Evolutionary conservation across 1,140 invertebrate species (phyloP).

Genomic region (Vanessa tameamea): DNA sequence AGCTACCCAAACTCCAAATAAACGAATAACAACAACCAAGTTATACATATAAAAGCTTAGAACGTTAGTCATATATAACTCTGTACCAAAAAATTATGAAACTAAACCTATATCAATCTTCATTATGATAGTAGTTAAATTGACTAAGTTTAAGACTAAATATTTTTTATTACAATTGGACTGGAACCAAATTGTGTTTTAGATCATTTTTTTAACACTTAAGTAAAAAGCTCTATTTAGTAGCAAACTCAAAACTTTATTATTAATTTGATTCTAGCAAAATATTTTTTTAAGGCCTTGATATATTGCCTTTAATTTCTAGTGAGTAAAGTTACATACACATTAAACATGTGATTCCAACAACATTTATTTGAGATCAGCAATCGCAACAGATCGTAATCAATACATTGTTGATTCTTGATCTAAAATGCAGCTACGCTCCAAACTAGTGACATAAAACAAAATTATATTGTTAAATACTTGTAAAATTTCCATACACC

Average conservation of each 20-base stretch:
- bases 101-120: slow-evolving; percentile 63
- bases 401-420: slow-evolving; percentile 3
- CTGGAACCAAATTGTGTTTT: slow-evolving; percentile 59
- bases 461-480: slow-evolving; percentile 40
- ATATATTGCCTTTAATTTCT: slow-evolving; percentile 49
- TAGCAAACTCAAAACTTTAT: slow-evolving; percentile 54
- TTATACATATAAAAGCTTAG: slow-evolving; percentile 68
- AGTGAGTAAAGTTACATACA: slow-evolving; percentile 30
- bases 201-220: slow-evolving; percentile 59
- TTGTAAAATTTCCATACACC: slow-evolving; percentile 47
- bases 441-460: slow-evolving; percentile 37
- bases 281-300: slow-evolving; percentile 55
- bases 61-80: slow-evolving; percentile 52
- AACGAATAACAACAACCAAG: slow-evolving; percentile 64
- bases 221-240: slow-evolving; percentile 60
- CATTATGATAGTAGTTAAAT: slow-evolving; percentile 60
- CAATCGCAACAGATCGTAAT: slow-evolving; percentile 12
- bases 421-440: slow-evolving; percentile 38
- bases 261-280: slow-evolving; percentile 46
- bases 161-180: slow-evolving; percentile 65
- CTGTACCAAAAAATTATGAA: slow-evolving; percentile 56
- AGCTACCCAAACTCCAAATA: slow-evolving; percentile 67
- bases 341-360: slow-evolving; percentile 34
- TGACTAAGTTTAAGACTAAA: slow-evolving; percentile 68
- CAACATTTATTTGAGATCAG: slow-evolving; percentile 53